phyloP scores from a whole-genome alignment of 1,140 invertebrate genomes.

The Penaeus indicus region DNA sequence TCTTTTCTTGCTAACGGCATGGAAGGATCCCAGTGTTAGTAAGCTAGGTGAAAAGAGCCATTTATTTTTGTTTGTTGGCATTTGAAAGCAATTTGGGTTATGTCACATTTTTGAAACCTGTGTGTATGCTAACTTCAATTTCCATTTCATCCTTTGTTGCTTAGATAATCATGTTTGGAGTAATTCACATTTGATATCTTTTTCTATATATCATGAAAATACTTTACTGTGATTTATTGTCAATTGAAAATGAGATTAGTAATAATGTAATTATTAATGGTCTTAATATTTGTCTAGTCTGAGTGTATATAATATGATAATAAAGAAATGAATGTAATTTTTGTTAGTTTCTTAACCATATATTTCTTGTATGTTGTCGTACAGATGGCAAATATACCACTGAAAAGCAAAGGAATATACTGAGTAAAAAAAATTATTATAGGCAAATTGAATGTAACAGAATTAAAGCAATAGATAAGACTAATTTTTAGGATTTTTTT shows the following conservation, averaged over 20 bases:
- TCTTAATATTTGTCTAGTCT: conserved; percentile 27
- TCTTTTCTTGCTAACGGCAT: too few species aligned
- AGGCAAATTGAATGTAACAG: background rate
- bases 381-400: background rate
- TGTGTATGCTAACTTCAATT: background rate
- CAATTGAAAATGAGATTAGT: conserved; percentile 15
- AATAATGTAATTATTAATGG: conserved; percentile 13
- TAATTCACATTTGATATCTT: background rate
- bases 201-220: conserved; percentile 1
- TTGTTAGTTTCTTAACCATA: background rate
- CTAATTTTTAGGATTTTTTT: too few species aligned
- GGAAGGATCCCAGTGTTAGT: too few species aligned
- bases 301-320: conserved; percentile 25
- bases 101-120: too few species aligned
- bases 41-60: too few species aligned
- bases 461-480: too few species aligned
- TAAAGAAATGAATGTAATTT: background rate
- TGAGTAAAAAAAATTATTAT: background rate
- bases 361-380: background rate
- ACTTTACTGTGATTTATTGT: conserved; percentile 29
- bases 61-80: too few species aligned
- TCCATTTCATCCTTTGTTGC: background rate
- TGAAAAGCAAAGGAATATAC: background rate
- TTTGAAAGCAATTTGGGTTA: too few species aligned
- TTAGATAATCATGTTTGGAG: background rate